These are phyloP conservation scores for Danio tinwini DNA, from an alignment of 2,797 vertebrate genomes.

Conservation along the genomic window DNA sequence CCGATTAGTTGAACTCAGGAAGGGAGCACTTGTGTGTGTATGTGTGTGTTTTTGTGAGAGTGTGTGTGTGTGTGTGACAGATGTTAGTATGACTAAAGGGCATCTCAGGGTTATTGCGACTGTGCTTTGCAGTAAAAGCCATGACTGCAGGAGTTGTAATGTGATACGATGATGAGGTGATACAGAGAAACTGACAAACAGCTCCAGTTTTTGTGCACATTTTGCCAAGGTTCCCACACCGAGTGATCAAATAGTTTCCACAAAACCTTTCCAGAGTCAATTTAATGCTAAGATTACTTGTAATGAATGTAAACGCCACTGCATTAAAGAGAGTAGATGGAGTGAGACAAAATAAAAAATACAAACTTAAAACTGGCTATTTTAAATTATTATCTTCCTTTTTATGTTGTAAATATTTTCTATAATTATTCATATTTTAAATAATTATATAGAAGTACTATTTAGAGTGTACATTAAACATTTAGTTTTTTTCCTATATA, in stretches of 20 bases:
- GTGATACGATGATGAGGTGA: slow-evolving; percentile 37
- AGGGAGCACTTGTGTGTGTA: slow-evolving; percentile 19
- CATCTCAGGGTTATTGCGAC: slow-evolving; percentile 14
- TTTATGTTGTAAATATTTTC: no score
- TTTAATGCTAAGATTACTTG: not conserved
- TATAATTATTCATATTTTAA: no score
- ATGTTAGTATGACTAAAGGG: slow-evolving; percentile 32
- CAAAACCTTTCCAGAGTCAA: not conserved
- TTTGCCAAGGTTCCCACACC: slow-evolving; percentile 24
- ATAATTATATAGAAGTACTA: no score
- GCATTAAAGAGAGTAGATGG: not conserved
- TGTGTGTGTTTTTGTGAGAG: slow-evolving; percentile 4
- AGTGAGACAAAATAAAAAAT: no score
- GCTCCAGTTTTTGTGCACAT: not conserved
- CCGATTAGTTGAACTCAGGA: slow-evolving; percentile 46
- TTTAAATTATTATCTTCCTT: no score
- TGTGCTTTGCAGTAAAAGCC: slow-evolving; percentile 21
- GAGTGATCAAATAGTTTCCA: not conserved
- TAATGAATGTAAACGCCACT: not conserved
- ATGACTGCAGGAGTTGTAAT: slow-evolving; percentile 26
- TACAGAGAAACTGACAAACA: slow-evolving; percentile 20
- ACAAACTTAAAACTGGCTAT: no score
- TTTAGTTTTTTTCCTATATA: no score
- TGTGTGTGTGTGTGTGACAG: slow-evolving; percentile 19
- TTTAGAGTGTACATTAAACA: no score